Evolutionary conservation across 2,797 vertebrate species (phyloP), one percentile per base, ranked within the genome.

Genomic region (Eulemur albifrons): DNA sequence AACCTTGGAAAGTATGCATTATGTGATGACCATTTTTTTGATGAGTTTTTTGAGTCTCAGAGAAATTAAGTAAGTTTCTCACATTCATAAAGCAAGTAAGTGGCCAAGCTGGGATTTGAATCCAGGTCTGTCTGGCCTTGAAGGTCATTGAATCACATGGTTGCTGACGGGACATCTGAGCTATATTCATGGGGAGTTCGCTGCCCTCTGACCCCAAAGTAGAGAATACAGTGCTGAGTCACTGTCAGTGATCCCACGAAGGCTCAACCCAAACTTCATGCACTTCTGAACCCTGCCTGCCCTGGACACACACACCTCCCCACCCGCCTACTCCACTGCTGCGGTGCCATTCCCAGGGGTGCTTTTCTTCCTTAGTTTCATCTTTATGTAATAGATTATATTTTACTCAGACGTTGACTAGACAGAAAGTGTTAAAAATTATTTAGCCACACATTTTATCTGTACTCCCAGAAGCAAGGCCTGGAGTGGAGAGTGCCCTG

Each of bases 261-360:
- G 45, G 2, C 21, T 40, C 23, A 4, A 4, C 40, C 21, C 76
- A 32, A 50, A 67, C 6, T 27, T 21, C 18, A 10, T 4, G 4
- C 0, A 5, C 61, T 90, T 57, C 30, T 69, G 17, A 63, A 30
- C 10, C 20, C 77, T 67, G 27, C 13, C 59, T 87, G 45, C 20
- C 32, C 32, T 5, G 17, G 25, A 43, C 17, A 23, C 10, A 0
- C 14, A 20, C n/a, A 27, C 65, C 30, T 35, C 12, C 35, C 7
- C 2, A 12, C 25, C 23, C 15, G 14, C 4, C 20, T 17, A 2
- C 25, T 21, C 13, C 54, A 7, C 4, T 27, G 1, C 30, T 2
- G 0, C 3, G 1, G 18, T 10, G 7, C 7, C 32, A 2, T n/a
- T 20, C 21, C 10, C 4, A n/a, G 4, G 14, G 35, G 11, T 59